These are phyloP conservation scores for Lydus trimaculatus DNA, from an alignment of 2,888 invertebrate species.

Conservation along the genomic window DNA sequence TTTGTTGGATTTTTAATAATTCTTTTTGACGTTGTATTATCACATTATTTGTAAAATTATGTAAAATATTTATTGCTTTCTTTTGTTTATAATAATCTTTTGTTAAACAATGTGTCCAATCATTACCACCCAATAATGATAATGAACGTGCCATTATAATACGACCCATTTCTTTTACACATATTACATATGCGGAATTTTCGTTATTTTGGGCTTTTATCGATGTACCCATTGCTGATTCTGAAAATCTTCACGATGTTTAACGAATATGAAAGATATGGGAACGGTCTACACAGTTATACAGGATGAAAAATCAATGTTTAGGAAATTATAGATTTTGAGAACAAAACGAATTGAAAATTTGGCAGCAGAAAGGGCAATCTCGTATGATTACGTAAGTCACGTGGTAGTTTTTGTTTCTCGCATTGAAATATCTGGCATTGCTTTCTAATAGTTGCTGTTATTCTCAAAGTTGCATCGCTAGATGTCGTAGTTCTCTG, in stretches of 20 bases:
- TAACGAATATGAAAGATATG: not conserved
- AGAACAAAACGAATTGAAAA: no score
- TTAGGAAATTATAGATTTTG: no score
- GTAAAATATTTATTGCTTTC: constrained; percentile 61
- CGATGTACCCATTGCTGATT: constrained; percentile 84
- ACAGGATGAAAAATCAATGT: not conserved
- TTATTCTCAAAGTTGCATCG: no score
- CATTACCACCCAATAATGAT: constrained; percentile 58
- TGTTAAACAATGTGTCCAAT: constrained; percentile 64
- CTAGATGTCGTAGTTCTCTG: no score
- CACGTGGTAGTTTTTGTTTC: no score
- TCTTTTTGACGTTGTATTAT: constrained; percentile 62
- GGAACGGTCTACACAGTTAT: not conserved
- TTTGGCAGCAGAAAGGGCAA: no score
- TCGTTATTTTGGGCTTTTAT: constrained; percentile 74
- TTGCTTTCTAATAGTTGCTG: no score
- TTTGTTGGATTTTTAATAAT: constrained; percentile 36
- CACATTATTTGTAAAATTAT: constrained; percentile 65
- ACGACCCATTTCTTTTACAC: constrained; percentile 66
- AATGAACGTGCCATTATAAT: constrained; percentile 45
- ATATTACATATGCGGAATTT: constrained; percentile 75
- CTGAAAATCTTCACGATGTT: constrained; percentile 58
- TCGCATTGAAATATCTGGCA: no score
- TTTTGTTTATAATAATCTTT: constrained; percentile 66
- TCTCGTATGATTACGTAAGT: no score